Evolutionary conservation across 1,140 invertebrate species (phyloP), one percentile per base, ranked within the genome.

Genomic region (Brachionus plicatilis): DNA sequence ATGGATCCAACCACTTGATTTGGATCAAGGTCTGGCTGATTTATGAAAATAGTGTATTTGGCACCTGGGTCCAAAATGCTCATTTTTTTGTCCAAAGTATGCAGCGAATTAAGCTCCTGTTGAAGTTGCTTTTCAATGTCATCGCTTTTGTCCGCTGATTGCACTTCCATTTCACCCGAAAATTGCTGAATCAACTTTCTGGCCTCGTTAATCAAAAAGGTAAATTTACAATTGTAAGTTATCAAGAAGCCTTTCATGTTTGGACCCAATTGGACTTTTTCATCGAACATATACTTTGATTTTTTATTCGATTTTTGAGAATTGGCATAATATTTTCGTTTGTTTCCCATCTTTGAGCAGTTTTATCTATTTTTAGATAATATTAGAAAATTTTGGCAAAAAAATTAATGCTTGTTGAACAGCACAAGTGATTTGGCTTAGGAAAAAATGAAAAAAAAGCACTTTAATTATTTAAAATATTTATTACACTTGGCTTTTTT

Each of bases 151-250:
- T 14, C n/a, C 3, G 24, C 65, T 27, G 43, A 41, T 65, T 82
- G 43, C 24, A 9, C 14, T 14, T 24, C 37, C 37, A 56, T 1
- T 24, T 20, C 50, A 27, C 14, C 5, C 3, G 37, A 60, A 24
- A 82, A 82, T 47, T 82, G 79, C 29, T 82, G 79, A n/a, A 82
- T 43, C 17, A 82, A 9, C 37, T 82, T 60, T 60, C 53, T 60
- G 24, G 65, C 37, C 33, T 82, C 79, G 27, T 82, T 82, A 12
- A 82, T 27, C 20, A 60, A 12, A 82, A 82, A 82, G n/a, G 56
- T 82, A 41, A 82, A 82, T 82, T 82, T 82, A 27, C 79, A 82
- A 82, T 82, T 82, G 27, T 82, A 82, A 14, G 79, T 82, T 17
- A 82, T 68, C 27, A 82, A 65, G 12, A 43, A 82, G 24, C 79